These are phyloP conservation scores for Cecropterus lyciades DNA, from an alignment of 1,140 invertebrate species.

Conservation along the genomic window DNA sequence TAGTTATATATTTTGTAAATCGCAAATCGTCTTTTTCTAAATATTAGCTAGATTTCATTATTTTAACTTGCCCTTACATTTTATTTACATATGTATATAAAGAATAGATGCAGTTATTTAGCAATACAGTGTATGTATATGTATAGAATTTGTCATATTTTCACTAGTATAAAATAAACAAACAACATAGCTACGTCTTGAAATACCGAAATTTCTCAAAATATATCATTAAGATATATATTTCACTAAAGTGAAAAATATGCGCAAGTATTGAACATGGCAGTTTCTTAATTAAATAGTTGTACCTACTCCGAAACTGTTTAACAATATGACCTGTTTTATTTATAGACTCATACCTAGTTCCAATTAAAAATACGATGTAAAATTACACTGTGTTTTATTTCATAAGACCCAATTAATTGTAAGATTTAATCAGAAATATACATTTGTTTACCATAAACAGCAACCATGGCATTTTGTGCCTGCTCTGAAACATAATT, in stretches of 20 bases:
- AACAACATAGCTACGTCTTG: too few species aligned
- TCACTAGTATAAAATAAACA: too few species aligned
- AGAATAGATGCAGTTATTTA: constrained; percentile 16
- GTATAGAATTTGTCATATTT: constrained; percentile 6
- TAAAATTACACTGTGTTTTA: constrained; percentile 19
- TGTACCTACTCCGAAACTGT: constrained; percentile 4
- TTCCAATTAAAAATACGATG: constrained; percentile 13
- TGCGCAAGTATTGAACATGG: not conserved
- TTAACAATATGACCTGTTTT: constrained; percentile 21
- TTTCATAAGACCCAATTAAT: not conserved
- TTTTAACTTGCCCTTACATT: constrained; percentile 22
- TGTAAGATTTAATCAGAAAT: constrained; percentile 10
- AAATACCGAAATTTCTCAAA: too few species aligned
- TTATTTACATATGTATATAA: constrained; percentile 14
- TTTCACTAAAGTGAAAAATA: too few species aligned
- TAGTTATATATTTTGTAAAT: not conserved
- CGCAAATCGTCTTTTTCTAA: constrained; percentile 14
- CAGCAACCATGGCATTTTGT: constrained; percentile 76
- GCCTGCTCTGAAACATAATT: constrained; percentile 61
- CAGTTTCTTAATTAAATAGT: constrained; percentile 9
- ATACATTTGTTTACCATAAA: constrained; percentile 73
- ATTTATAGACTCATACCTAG: constrained; percentile 27
- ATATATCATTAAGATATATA: too few species aligned
- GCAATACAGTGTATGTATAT: constrained; percentile 11
- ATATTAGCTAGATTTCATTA: constrained; percentile 27